These are phyloP conservation scores for Scaptomyza montana DNA, from an alignment of 1,140 invertebrate species.

Conservation along the genomic window DNA sequence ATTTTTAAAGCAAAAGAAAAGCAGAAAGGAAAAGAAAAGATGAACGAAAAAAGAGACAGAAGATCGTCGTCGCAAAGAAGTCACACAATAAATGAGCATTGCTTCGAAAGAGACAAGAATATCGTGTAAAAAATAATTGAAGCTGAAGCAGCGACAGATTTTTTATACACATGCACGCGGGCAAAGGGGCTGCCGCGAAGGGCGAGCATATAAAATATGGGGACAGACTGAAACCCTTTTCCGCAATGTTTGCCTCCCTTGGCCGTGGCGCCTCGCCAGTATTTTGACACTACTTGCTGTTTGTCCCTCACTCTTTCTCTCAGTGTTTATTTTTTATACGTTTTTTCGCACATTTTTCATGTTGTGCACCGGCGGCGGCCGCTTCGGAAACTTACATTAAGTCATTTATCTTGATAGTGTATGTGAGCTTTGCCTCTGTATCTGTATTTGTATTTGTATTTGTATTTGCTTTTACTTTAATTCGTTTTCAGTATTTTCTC, in stretches of 20 bases:
- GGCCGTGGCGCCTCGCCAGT: conserved; percentile 26
- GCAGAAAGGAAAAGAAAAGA: background rate
- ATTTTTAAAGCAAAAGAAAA: conserved; percentile 13
- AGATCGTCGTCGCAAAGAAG: background rate
- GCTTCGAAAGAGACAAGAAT: conserved; percentile 63
- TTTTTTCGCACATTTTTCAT: conserved; percentile 53
- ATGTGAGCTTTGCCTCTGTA: background rate
- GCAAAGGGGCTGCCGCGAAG: background rate
- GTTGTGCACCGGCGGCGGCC: conserved; percentile 57
- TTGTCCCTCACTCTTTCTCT: too few species aligned
- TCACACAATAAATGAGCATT: conserved; percentile 41
- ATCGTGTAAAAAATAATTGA: conserved; percentile 81
- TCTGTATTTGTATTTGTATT: conserved; percentile 9
- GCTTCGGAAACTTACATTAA: conserved; percentile 64
- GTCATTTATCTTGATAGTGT: conserved; percentile 74
- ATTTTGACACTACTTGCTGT: conserved; percentile 29
- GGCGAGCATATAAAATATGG: conserved; percentile 60
- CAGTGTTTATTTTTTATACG: conserved; percentile 40
- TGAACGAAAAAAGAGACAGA: conserved; percentile 14
- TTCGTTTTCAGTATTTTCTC: conserved; percentile 37
- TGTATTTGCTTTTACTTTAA: conserved; percentile 61
- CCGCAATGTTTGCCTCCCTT: conserved; percentile 11
- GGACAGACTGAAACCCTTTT: conserved; percentile 65
- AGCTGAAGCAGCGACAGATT: conserved; percentile 71
- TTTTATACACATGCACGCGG: conserved; percentile 51